phyloP scores from a whole-genome alignment of 2,888 invertebrate species.

The Polydrusus pterygomalis region DNA sequence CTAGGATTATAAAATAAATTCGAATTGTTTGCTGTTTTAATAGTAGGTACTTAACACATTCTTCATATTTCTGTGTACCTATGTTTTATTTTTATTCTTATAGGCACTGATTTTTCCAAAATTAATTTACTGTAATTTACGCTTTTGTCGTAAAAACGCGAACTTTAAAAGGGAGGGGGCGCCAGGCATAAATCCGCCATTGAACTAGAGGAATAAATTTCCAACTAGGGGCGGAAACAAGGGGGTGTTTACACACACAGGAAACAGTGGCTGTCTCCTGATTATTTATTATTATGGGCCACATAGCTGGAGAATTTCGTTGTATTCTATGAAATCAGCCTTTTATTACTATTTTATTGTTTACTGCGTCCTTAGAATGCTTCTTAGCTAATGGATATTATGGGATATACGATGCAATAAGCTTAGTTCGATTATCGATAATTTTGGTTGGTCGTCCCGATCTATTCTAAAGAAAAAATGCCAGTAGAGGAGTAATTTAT shows the following conservation, averaged over 20 bases:
- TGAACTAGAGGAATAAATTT: constrained; percentile 47
- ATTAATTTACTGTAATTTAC: not conserved
- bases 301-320: constrained; percentile 64
- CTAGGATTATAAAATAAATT: too few relatives aligned
- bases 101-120: not conserved
- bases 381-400: constrained; percentile 54
- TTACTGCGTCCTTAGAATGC: constrained; percentile 37
- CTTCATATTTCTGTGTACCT: too few relatives aligned
- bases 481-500: too few relatives aligned
- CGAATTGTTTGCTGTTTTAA: too few relatives aligned
- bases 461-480: not conserved
- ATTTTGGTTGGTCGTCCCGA: constrained; percentile 7
- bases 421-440: constrained; percentile 41
- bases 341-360: constrained; percentile 62
- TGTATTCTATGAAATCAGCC: constrained; percentile 62
- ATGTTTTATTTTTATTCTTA: too few relatives aligned
- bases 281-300: constrained; percentile 70
- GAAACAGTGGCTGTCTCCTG: constrained; percentile 67
- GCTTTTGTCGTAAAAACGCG: constrained; percentile 13
- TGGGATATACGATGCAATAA: constrained; percentile 41
- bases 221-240: constrained; percentile 41
- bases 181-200: constrained; percentile 25
- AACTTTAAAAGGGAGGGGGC: constrained; percentile 54
- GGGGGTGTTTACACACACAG: constrained; percentile 63
- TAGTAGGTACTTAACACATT: too few relatives aligned